Conservation (phyloP, 2,888 invertebrate genomes). For the Ceramica pisi region DNA sequence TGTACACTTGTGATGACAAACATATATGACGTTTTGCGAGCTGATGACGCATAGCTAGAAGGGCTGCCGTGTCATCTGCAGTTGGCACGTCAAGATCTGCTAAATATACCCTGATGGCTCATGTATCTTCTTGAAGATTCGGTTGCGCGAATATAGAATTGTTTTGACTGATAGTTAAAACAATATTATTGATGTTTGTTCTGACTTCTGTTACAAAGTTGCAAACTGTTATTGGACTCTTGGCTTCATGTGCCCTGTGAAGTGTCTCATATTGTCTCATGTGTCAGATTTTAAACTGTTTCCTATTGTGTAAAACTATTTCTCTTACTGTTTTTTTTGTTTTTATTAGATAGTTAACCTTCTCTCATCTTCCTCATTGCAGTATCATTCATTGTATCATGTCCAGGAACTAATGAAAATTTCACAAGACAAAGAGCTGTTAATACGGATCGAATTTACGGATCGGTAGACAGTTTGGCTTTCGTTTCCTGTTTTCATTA, state of each 20-base stretch:
- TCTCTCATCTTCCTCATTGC: neutral
- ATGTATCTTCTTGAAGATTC: slow-evolving; percentile 30
- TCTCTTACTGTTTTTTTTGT: too few relatives aligned
- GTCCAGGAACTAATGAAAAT: neutral
- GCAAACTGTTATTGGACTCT: slow-evolving; percentile 13
- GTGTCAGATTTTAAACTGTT: neutral
- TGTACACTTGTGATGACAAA: slow-evolving; percentile 26
- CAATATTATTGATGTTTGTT: slow-evolving; percentile 12
- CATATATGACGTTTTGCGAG: slow-evolving; percentile 14
- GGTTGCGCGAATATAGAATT: neutral
- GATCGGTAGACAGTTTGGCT: neutral
- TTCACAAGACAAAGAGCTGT: too few relatives aligned
- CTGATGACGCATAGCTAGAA: slow-evolving; percentile 36
- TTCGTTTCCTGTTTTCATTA: neutral
- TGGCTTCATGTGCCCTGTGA: slow-evolving; percentile 1
- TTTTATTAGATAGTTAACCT: neutral
- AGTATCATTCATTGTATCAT: neutral
- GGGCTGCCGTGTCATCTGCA: slow-evolving; percentile 17
- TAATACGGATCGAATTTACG: too few relatives aligned
- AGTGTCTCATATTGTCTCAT: neutral
- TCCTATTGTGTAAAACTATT: neutral
- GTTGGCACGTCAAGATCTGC: slow-evolving; percentile 28
- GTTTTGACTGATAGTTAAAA: slow-evolving; percentile 2
- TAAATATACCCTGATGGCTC: slow-evolving; percentile 31
- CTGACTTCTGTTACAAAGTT: slow-evolving; percentile 16